A percentile compares a stretch with the other conserved stretches of the same genome.
Evolutionary conservation across 1,140 invertebrate species (phyloP).

Genomic region (Holcopasites calliopsidis): DNA sequence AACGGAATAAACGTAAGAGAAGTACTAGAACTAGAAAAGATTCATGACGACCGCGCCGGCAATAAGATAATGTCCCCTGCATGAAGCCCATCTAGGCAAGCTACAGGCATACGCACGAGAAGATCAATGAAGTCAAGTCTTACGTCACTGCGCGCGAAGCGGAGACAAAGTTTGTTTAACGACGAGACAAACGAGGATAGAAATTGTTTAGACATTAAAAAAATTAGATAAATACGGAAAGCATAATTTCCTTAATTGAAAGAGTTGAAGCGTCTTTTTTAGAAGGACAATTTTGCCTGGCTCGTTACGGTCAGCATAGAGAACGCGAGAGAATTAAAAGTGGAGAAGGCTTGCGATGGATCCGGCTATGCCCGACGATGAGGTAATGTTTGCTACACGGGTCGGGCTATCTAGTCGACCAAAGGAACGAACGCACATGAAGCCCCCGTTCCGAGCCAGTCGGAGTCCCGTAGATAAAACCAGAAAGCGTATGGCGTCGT

Average conservation of each 20-base stretch:
- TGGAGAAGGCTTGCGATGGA: conserved; percentile 63
- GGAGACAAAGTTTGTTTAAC: background rate
- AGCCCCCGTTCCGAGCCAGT: conserved; percentile 31
- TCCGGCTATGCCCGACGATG: conserved; percentile 63
- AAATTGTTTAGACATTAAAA: background rate
- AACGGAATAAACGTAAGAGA: conserved; percentile 46
- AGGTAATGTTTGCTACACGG: conserved; percentile 60
- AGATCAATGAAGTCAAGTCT: conserved; percentile 24
- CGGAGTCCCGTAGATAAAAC: conserved; percentile 52
- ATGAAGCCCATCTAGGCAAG: conserved; percentile 28
- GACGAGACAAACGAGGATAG: background rate
- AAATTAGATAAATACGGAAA: background rate
- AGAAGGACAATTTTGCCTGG: background rate
- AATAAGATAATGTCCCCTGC: conserved; percentile 47
- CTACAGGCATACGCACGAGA: background rate
- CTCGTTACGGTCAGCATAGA: background rate
- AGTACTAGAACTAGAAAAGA: conserved; percentile 48
- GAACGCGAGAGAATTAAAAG: conserved; percentile 48
- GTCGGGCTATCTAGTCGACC: conserved; percentile 55
- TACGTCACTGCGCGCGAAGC: conserved; percentile 1
- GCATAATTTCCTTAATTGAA: background rate
- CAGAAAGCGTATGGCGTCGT: conserved; percentile 31
- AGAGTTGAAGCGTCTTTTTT: no score
- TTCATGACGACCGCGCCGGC: conserved; percentile 39
- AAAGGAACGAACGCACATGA: conserved; percentile 40